Conservation (phyloP, 2,888 invertebrate species). For the Lasioglossum calceatum region DNA sequence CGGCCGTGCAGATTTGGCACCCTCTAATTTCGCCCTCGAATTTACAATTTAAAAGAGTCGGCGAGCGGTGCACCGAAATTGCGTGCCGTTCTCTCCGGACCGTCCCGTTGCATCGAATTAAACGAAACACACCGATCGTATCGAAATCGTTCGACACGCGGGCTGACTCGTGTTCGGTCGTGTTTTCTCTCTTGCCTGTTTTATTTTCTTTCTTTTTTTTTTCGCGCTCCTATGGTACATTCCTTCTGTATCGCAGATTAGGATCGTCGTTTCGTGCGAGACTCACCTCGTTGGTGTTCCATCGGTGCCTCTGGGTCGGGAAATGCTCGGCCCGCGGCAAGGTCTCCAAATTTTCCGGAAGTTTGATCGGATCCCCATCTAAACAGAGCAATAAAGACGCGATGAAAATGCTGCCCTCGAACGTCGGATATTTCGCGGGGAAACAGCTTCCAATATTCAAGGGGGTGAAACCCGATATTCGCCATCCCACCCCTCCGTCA, state of each 20-base stretch:
- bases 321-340: slow-evolving; percentile 97
- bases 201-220: not conserved
- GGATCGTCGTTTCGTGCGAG: not conserved
- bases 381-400: slow-evolving; percentile 37
- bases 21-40: slow-evolving; percentile 37
- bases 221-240: not conserved
- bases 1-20: not conserved
- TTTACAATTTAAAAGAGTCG: slow-evolving; percentile 36
- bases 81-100: not conserved
- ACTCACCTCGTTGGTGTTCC: slow-evolving; percentile 99
- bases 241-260: not conserved
- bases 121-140: not conserved
- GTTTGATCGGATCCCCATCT: slow-evolving; percentile 97
- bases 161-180: not conserved
- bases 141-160: not conserved
- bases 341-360: slow-evolving; percentile 97
- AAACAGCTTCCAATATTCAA: slow-evolving; percentile 3
- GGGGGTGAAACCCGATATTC: not conserved
- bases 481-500: not conserved
- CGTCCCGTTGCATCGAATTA: not conserved
- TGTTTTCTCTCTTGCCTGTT: not conserved
- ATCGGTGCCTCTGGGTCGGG: slow-evolving; percentile 97
- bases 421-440: slow-evolving; percentile 9
- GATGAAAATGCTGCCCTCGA: slow-evolving; percentile 21
- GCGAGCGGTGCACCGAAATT: slow-evolving; percentile 8